These are phyloP conservation scores for Volucella inflata DNA, from an alignment of 2,888 invertebrate genomes.

Conservation along the genomic window DNA sequence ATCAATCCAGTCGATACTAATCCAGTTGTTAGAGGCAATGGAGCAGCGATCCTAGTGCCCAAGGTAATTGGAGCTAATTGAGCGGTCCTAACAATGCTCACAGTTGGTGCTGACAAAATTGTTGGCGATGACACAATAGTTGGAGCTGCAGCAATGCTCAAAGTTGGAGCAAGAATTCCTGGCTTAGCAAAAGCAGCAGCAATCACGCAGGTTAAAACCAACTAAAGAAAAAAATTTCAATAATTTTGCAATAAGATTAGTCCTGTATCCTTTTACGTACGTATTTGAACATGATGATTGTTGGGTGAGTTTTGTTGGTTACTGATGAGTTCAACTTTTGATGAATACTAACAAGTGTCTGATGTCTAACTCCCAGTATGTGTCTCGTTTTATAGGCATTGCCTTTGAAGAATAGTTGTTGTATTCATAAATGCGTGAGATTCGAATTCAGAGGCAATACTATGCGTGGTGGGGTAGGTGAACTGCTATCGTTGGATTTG, in stretches of 20 bases:
- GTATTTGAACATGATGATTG: constrained; percentile 52
- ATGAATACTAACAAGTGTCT: constrained; percentile 16
- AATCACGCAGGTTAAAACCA: constrained; percentile 25
- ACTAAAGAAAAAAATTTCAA: background rate
- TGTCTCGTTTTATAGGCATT: constrained; percentile 16
- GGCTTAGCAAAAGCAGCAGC: constrained; percentile 29
- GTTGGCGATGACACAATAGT: constrained; percentile 11
- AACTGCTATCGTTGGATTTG: no score
- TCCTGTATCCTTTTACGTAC: background rate
- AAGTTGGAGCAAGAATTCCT: constrained; percentile 25
- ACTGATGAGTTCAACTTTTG: background rate
- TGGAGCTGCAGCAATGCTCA: constrained; percentile 20
- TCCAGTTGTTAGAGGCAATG: background rate
- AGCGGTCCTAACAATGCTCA: background rate
- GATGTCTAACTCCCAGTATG: background rate
- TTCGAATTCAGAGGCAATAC: no score
- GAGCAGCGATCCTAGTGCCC: background rate
- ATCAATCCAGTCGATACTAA: background rate
- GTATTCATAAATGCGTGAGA: no score
- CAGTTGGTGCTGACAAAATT: constrained; percentile 8
- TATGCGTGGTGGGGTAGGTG: no score
- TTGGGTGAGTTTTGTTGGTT: background rate
- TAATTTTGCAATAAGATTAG: no score
- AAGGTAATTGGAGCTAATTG: background rate
- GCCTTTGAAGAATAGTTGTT: no score